Evolutionary conservation across 2,113 vertebrate genomes (phyloP), one percentile per base, ranked within the genome.

Genomic region (Archocentrus centrarchus): DNA sequence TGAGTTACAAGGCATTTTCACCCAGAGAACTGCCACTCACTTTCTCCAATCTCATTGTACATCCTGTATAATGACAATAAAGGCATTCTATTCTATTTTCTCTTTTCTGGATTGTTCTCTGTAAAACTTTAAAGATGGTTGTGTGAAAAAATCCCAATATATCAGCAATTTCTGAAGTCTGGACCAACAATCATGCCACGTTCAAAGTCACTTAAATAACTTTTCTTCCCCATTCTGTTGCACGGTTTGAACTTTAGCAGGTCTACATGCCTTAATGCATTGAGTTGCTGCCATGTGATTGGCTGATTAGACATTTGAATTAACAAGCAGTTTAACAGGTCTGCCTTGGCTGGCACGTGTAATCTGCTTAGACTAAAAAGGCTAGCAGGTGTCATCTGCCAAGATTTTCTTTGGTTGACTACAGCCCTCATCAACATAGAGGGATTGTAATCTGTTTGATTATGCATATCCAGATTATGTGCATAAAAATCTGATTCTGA

Each of bases 251-350:
- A 68, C 13, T 17, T 47, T 39, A 68, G 39, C 39, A 68, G 1
- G 63, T 0, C 63, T 68, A 27, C 0, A 6, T 8, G 0, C 0
- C 17, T 41, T 47, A 47, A 47, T 68, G 13, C 39, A 27, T 11
- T 47, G 14, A 68, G 22, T 22, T 68, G 39, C 39, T 68, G 8
- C 44, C 0, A 8, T 15, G 8, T 15, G 24, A 47, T 68, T 27
- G 18, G 18, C 50, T 20, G 18, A 20, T 55, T 8, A 68, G 44
- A 47, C 5, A 15, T 47, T 47, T 47, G 44, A 13, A 47, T 47
- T 47, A 47, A 15, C 13, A 5, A 14, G 44, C 13, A 47, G 14
- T 15, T 47, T 4, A 5, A 13, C 39, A 47, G 0, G 14, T 17
- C 2, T 68, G 17, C 63, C 22, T 44, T 68, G 63, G 39, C 7